phyloP scores from a whole-genome alignment of 1,140 invertebrate species.

The Hyphantria cunea region DNA sequence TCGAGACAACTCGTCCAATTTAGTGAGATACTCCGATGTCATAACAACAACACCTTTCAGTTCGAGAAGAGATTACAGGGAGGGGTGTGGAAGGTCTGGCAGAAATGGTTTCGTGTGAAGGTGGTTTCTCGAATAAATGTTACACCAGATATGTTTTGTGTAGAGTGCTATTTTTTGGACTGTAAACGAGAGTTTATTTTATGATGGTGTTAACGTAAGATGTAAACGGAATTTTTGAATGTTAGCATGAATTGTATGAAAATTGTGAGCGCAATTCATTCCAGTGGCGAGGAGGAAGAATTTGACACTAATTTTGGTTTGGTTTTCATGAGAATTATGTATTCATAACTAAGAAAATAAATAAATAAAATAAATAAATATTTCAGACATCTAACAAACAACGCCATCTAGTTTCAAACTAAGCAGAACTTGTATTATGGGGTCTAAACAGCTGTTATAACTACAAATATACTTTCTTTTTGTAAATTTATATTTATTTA shows the following conservation, averaged over 20 bases:
- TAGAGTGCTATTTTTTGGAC: constrained; percentile 54
- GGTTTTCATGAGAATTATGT: no score
- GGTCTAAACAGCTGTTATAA: no score
- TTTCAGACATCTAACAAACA: no score
- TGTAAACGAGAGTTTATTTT: constrained; percentile 68
- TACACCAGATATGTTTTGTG: constrained; percentile 56
- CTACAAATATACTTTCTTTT: no score
- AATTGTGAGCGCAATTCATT: constrained; percentile 26
- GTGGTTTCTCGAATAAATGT: constrained; percentile 46
- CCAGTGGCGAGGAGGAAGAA: constrained; percentile 15
- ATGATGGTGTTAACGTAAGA: constrained; percentile 57
- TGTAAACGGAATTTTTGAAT: constrained; percentile 48
- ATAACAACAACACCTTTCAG: not conserved
- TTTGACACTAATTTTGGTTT: not conserved
- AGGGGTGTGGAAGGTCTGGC: constrained; percentile 31
- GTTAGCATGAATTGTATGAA: constrained; percentile 23
- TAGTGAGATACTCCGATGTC: constrained; percentile 35
- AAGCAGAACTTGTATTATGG: no score
- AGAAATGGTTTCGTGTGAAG: constrained; percentile 44
- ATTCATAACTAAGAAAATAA: no score
- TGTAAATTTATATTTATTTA: no score
- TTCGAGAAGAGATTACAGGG: not conserved
- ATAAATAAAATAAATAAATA: no score
- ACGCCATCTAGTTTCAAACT: no score
- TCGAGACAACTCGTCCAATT: constrained; percentile 43